Evolutionary conservation across 1,140 invertebrate species (phyloP), one percentile per base, ranked within the genome.

Genomic region (Diprion similis): DNA sequence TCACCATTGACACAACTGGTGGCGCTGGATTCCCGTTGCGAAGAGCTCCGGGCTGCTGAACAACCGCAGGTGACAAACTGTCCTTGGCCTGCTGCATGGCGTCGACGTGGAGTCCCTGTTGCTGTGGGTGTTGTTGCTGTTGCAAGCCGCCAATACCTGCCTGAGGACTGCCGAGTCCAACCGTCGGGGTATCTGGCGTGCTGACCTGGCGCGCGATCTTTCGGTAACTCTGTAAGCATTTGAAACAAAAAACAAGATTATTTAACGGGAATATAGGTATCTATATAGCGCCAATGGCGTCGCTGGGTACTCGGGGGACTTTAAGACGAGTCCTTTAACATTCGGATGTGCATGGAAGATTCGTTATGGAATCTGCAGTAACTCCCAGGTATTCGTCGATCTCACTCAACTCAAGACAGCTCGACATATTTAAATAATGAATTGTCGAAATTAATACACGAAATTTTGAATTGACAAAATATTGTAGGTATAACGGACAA

Each of bases 51-150:
- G 86, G 76, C 82, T 87, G 86, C 78, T 88, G 87, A 79, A 79
- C 84, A 76, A 81, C 82, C 78, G 81, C 82, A 46, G 85, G 80
- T 78, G 87, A 87, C 10, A 88, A 82, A 80, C 81, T 85, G 79
- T 88, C 87, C 80, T 88, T 88, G 75, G 85, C 81, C 71, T 88
- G 86, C 85, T 88, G 86, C 87, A 88, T 88, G 71, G 85, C 84
- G 77, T 88, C 87, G 18, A 81, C 73, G 79, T 87, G 86, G 66
- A 87, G 77, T 68, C 78, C 74, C 73, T 79, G 78, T 17, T 66
- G 71, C 67, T 59, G 66, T 51, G 79, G 77, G 76, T 85, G 84
- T 45, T 80, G 79, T 67, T 84, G 85, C 74, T 85, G 84, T 45
- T 85, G 79, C 64, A 87, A 78, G 51, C 84, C 85, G 73, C 84